Conservation (phyloP, 2,797 vertebrate species). For the Microcaecilia unicolor region DNA sequence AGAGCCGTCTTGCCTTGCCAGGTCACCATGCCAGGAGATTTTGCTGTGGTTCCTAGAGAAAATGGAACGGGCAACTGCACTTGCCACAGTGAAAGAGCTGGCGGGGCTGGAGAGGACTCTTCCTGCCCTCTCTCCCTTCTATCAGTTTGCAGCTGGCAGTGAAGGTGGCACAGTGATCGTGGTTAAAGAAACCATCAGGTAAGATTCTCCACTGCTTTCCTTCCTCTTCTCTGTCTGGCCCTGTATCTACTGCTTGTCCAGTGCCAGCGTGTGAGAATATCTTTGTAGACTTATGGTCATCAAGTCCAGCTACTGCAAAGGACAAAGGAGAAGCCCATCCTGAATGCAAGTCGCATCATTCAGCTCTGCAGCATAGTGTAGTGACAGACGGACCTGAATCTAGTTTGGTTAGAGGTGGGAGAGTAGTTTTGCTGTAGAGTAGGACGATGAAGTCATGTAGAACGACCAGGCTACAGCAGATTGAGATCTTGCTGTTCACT, state of each 20-base stretch:
- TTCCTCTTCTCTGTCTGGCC: not conserved
- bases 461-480: no score
- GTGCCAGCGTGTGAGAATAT: not conserved
- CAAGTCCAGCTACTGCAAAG: not conserved
- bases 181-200: constrained; percentile 57
- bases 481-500: no score
- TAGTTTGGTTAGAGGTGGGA: no score
- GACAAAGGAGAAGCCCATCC: not conserved
- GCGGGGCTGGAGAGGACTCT: constrained; percentile 43
- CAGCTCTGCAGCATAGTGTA: no score
- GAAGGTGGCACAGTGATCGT: constrained; percentile 62
- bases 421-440: no score
- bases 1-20: constrained; percentile 31
- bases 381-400: no score
- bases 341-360: no score
- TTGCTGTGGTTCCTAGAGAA: constrained; percentile 79
- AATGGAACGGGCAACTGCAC: constrained; percentile 33
- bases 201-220: constrained; percentile 14
- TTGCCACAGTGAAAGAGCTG: constrained; percentile 55
- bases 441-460: no score
- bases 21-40: constrained; percentile 77
- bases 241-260: not conserved
- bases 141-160: constrained; percentile 58
- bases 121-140: constrained; percentile 36
- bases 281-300: no score